Conservation (phyloP, 1,140 invertebrate species). For the Ridgeia piscesae region DNA sequence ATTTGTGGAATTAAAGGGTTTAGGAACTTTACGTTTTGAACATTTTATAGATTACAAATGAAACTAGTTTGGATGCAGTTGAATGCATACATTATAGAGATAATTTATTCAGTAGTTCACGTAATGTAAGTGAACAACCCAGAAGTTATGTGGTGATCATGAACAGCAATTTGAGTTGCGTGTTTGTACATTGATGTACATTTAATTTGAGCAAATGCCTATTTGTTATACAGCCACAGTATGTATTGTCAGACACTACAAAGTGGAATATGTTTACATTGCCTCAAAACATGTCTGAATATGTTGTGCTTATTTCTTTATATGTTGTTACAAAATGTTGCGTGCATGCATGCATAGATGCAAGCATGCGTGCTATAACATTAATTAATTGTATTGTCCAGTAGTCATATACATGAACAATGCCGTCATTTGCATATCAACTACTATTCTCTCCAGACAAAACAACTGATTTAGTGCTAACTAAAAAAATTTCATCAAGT, state of each 20-base stretch:
- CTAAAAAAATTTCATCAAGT: not conserved
- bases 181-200: not conserved
- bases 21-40: not conserved
- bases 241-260: not conserved
- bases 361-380: not conserved
- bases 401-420: not conserved
- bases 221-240: not conserved
- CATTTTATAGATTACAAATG: not conserved
- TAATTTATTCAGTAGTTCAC: not conserved
- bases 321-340: not conserved
- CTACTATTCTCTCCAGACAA: not conserved
- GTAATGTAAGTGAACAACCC: not conserved
- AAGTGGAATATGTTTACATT: not conserved
- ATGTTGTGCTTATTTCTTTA: not conserved
- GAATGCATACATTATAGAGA: not conserved
- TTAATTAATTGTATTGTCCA: not conserved
- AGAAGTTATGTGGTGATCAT: not conserved
- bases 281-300: not conserved
- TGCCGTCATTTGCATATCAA: not conserved
- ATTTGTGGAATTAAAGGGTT: slow-evolving; percentile 1
- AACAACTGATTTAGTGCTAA: not conserved
- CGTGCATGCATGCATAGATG: not conserved
- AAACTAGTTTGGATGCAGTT: not conserved
- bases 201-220: not conserved
- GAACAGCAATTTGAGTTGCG: not conserved